phyloP scores from a whole-genome alignment of 2,113 vertebrate species.

The Pygoscelis antarcticus region DNA sequence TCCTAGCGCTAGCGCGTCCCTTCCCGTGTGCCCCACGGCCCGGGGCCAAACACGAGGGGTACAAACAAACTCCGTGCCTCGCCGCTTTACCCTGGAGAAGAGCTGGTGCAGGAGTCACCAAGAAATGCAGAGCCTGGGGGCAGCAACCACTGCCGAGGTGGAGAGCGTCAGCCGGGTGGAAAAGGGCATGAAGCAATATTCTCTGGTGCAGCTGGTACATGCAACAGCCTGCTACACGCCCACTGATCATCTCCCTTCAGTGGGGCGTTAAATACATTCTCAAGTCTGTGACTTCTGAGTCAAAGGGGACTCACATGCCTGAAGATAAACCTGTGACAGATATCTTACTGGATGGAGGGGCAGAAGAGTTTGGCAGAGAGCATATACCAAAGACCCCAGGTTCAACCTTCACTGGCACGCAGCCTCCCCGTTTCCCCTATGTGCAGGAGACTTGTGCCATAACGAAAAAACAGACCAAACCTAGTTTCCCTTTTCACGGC shows the following conservation, averaged over 20 bases:
- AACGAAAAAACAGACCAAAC: fast-evolving
- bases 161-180: fast-evolving
- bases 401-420: fast-evolving
- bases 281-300: background rate
- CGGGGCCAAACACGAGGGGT: fast-evolving
- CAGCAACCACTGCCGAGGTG: fast-evolving
- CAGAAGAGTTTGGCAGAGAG: background rate
- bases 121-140: fast-evolving
- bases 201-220: fast-evolving
- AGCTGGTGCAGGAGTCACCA: background rate
- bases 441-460: background rate
- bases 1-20: background rate
- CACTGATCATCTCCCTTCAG: fast-evolving
- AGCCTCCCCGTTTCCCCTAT: background rate
- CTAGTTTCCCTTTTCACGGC: background rate
- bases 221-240: background rate
- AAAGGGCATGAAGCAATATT: fast-evolving
- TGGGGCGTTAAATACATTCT: fast-evolving
- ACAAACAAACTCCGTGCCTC: fast-evolving
- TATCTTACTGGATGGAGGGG: background rate
- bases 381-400: fast-evolving
- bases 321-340: background rate
- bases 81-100: fast-evolving
- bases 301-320: background rate
- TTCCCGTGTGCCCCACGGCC: background rate